phyloP scores from a whole-genome alignment of 2,888 invertebrate genomes.

The Hirtodrosophila duncani region DNA sequence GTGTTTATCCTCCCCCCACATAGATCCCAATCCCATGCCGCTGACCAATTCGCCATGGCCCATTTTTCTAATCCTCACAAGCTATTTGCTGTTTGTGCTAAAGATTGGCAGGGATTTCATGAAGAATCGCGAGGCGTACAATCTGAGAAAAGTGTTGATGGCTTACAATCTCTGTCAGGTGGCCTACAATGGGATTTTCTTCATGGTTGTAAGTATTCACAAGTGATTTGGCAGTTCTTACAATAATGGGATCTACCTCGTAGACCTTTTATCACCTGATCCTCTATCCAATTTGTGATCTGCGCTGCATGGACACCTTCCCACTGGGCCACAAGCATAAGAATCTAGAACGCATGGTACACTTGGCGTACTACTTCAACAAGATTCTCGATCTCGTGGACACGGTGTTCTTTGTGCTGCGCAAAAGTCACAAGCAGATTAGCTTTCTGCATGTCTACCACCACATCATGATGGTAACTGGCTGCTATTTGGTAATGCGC shows the following conservation, averaged over 20 bases:
- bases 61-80: conserved; percentile 81
- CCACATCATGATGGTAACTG: conserved; percentile 85
- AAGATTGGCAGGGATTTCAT: conserved; percentile 86
- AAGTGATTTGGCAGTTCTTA: too few relatives aligned
- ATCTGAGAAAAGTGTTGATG: conserved; percentile 85
- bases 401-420: conserved; percentile 91
- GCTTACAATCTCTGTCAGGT: conserved; percentile 92
- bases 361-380: conserved; percentile 62
- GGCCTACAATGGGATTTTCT: conserved; percentile 86
- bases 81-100: conserved; percentile 85
- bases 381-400: conserved; percentile 88
- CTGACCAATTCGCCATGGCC: conserved; percentile 87
- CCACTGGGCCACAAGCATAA: conserved; percentile 23
- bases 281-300: conserved; percentile 16
- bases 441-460: conserved; percentile 93
- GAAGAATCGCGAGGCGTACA: conserved; percentile 85
- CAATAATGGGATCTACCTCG: too few relatives aligned
- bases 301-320: conserved; percentile 35
- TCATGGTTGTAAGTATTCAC: conserved; percentile 66
- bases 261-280: conserved; percentile 34
- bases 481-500: conserved; percentile 87
- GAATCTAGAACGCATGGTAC: conserved; percentile 38
- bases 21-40: conserved; percentile 24
- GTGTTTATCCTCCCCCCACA: too few relatives aligned
- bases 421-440: conserved; percentile 92